Evolutionary conservation across 2,888 invertebrate species (phyloP).

Genomic region (Coelinius sp.): DNA sequence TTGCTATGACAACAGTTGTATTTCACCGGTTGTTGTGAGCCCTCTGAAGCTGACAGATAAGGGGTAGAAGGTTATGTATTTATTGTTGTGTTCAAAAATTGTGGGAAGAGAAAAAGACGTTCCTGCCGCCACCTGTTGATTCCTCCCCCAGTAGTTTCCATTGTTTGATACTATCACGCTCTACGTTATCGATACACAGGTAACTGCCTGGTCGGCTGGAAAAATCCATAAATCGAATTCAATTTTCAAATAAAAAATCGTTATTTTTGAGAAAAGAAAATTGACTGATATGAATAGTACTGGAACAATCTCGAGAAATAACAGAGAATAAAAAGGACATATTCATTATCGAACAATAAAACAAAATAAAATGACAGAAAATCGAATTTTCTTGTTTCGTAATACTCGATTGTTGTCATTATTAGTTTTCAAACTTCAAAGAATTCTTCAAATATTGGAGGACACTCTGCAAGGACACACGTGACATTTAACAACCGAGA

Average conservation of each 20-base stretch:
- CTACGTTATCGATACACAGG: not conserved
- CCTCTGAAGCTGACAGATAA: not conserved
- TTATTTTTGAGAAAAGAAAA: too few species aligned
- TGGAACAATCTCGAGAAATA: too few species aligned
- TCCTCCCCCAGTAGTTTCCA: not conserved
- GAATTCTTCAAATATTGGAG: not conserved
- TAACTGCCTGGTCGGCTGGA: not conserved
- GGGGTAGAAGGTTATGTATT: not conserved
- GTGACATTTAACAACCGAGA: not conserved
- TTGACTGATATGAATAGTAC: too few species aligned
- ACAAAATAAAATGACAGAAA: too few species aligned
- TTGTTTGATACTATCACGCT: not conserved
- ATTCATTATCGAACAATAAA: too few species aligned
- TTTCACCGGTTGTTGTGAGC: not conserved
- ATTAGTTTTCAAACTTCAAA: not conserved
- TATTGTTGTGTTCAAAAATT: too few species aligned
- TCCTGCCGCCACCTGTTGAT: slow-evolving; percentile 15
- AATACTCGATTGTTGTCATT: not conserved
- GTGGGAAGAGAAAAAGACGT: not conserved
- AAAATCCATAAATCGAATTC: not conserved
- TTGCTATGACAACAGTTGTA: slow-evolving; percentile 10
- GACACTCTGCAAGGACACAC: not conserved
- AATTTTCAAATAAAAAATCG: not conserved
- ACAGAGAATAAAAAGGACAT: too few species aligned
- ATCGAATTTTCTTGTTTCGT: not conserved